Percentiles rank a stretch among this genome's conserved stretches.
phyloP scores from a whole-genome alignment of 2,113 vertebrate genomes.

The Limanda limanda region DNA sequence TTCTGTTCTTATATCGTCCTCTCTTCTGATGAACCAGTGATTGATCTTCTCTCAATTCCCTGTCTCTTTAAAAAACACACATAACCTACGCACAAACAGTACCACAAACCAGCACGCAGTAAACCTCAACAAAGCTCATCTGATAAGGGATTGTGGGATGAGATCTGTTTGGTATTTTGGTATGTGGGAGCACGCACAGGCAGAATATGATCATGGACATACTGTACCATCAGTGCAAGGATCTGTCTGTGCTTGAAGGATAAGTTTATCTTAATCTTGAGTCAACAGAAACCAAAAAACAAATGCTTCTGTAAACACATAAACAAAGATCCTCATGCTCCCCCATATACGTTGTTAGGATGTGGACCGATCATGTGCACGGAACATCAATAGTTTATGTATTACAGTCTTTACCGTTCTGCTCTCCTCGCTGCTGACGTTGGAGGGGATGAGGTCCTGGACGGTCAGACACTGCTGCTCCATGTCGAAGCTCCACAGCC shows the following conservation, averaged over 20 bases:
- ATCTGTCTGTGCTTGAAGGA: background rate
- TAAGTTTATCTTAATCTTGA: background rate
- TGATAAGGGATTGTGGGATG: constrained; percentile 6
- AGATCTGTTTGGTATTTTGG: background rate
- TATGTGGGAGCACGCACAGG: background rate
- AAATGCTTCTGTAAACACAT: background rate
- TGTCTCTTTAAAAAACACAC: too few species aligned
- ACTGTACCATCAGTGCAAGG: background rate
- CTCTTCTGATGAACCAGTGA: background rate
- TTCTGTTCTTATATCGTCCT: too few species aligned
- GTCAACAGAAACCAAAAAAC: background rate
- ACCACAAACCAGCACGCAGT: background rate
- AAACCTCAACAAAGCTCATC: background rate
- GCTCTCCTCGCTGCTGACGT: constrained; percentile 91
- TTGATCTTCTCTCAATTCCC: background rate
- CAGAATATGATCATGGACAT: background rate
- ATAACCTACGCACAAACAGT: background rate
- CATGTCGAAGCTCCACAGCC: constrained; percentile 97
- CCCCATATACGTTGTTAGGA: too few species aligned
- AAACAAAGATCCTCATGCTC: background rate
- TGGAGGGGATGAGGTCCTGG: constrained; percentile 88
- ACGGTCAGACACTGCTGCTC: constrained; percentile 88
- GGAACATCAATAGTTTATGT: background rate
- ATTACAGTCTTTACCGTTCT: constrained; percentile 79
- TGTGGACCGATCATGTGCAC: background rate